A percentile compares a stretch with the other conserved stretches of the same genome.
phyloP scores from a whole-genome alignment of 2,888 invertebrate species.

The Xanthorhoe spadicearia region DNA sequence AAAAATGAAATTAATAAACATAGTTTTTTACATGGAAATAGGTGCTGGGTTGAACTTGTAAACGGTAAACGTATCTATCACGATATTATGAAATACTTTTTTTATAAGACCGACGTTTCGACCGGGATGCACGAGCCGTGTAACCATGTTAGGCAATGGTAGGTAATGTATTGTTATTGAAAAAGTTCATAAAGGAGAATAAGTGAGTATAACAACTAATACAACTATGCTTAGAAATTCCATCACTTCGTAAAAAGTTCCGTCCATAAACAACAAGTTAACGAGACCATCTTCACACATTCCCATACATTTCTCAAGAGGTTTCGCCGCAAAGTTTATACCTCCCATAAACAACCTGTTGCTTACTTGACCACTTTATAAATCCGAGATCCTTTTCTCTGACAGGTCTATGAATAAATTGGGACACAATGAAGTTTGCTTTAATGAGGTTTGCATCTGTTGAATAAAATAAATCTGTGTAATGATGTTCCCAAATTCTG shows the following conservation, averaged over 20 bases:
- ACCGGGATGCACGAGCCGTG: too few species aligned
- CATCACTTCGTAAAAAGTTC: not conserved
- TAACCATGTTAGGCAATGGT: too few species aligned
- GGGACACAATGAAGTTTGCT: constrained; percentile 19
- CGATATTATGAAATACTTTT: too few species aligned
- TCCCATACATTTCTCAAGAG: constrained; percentile 29
- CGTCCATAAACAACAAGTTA: not conserved
- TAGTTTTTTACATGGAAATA: not conserved
- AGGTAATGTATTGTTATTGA: too few species aligned
- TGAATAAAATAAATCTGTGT: constrained; percentile 20
- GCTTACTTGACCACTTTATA: constrained; percentile 44
- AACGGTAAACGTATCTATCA: too few species aligned
- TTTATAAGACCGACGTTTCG: too few species aligned
- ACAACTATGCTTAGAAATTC: constrained; percentile 1
- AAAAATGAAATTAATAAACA: too few species aligned
- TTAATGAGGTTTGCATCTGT: constrained; percentile 25
- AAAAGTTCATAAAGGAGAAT: too few species aligned
- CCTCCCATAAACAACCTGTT: constrained; percentile 43
- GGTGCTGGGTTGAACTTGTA: too few species aligned
- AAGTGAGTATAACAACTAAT: not conserved
- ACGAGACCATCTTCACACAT: constrained; percentile 13
- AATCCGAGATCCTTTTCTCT: constrained; percentile 41
- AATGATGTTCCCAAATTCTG: not conserved
- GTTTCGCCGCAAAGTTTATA: constrained; percentile 33
- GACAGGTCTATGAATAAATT: constrained; percentile 42